phyloP scores from a whole-genome alignment of 2,888 invertebrate species.

The Caenorhabditis sp. region DNA sequence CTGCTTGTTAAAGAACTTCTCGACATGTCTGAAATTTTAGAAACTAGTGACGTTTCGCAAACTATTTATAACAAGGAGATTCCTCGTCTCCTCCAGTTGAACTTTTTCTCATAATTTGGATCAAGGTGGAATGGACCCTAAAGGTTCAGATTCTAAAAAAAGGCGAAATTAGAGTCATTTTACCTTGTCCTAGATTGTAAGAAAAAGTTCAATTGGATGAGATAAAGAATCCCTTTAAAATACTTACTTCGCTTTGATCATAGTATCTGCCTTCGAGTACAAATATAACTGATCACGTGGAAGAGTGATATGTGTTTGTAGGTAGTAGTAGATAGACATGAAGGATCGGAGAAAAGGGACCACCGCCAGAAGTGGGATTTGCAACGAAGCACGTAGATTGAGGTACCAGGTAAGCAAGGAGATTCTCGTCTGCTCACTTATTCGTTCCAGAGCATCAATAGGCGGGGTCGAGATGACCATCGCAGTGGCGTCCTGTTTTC shows the following conservation, averaged over 20 bases:
- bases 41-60: not conserved
- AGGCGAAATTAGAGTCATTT: too few relatives aligned
- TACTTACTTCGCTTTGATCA: slow-evolving; percentile 70
- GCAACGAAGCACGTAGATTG: slow-evolving; percentile 54
- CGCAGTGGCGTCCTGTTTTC: slow-evolving; percentile 68
- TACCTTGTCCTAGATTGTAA: too few relatives aligned
- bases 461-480: slow-evolving; percentile 72
- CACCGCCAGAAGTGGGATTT: slow-evolving; percentile 63
- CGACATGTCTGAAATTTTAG: slow-evolving; percentile 64
- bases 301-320: slow-evolving; percentile 63
- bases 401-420: slow-evolving; percentile 41
- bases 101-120: too few relatives aligned
- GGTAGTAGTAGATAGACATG: slow-evolving; percentile 70
- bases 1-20: slow-evolving; percentile 65
- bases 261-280: slow-evolving; percentile 65
- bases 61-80: too few relatives aligned
- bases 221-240: not conserved
- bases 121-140: too few relatives aligned
- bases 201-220: too few relatives aligned
- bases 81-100: too few relatives aligned
- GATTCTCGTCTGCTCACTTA: slow-evolving; percentile 57
- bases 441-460: slow-evolving; percentile 60
- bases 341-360: slow-evolving; percentile 67
- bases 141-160: too few relatives aligned
- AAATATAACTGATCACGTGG: slow-evolving; percentile 68